Evolutionary conservation across 2,113 vertebrate species (phyloP), one percentile per base, ranked within the genome.

Genomic region (Tretioscincus oriximinensis): DNA sequence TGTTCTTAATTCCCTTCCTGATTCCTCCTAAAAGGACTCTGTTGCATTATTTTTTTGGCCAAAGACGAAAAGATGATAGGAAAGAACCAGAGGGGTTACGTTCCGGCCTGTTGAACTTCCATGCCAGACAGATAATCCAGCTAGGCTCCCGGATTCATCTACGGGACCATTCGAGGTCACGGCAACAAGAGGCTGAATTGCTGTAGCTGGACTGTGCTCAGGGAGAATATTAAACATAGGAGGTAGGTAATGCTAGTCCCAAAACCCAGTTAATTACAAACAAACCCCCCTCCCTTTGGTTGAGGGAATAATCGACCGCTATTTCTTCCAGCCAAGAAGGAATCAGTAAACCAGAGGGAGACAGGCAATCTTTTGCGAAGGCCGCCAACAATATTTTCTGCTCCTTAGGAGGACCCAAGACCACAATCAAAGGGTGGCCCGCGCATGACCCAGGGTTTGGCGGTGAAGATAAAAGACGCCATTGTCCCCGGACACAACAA

Each of bases 351-450:
- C 26, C 73, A 31, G 22, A 75, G 31, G 58, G 26, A 54, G 58
- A 61, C 29, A 41, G 73, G 22, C 54, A 10, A 24, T 47, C 68
- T 21, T 70, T 70, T 5, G 21, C 68, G 9, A 9, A 70, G 68
- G 41, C 9, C 21, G 24, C 11, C 69, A 64, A 24, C 31, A 7
- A 35, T 1, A 24, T 24, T 21, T 16, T 21, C 21, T 24, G 22
- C 9, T 21, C 7, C 7, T 77, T 76, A 82, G 84, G 88, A 77
- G 81, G 2, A 64, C 28, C 12, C 2, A 60, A 94, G 88, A 80
- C 88, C 86, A 90, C 85, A 81, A 90, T 93, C 84, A 86, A 93
- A 94, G 90, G 90, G 88, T 93, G 93, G 85, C 92, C 93, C 91
- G 81, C 67, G 88, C 81, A 86, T 92, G 91, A 88, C 82, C 92